phyloP scores from a whole-genome alignment of 2,797 vertebrate species.

The Pseudochirops cupreus region DNA sequence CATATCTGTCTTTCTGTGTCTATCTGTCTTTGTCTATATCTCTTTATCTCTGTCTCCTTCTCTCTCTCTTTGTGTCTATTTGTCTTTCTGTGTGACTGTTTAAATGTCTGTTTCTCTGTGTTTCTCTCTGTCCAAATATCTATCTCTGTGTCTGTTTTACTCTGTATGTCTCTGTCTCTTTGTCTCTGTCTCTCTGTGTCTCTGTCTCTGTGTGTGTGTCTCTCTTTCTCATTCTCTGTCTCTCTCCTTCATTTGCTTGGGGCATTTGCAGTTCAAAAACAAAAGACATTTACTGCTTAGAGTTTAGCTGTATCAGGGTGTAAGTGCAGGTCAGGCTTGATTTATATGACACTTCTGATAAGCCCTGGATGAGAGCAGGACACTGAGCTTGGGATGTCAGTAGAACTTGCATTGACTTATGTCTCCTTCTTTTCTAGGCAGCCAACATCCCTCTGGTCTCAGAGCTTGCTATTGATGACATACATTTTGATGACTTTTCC shows the following conservation, averaged over 20 bases:
- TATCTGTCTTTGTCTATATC: too few species aligned
- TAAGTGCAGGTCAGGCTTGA: conserved; percentile 72
- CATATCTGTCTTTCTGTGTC: too few species aligned
- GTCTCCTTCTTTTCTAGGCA: conserved; percentile 89
- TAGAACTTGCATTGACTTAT: conserved; percentile 76
- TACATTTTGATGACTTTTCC: conserved; percentile 99
- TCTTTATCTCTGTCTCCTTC: too few species aligned
- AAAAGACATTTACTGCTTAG: conserved; percentile 74
- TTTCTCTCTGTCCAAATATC: background rate
- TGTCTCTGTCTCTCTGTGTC: background rate
- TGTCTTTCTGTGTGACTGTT: too few species aligned
- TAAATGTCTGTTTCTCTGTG: too few species aligned
- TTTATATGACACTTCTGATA: conserved; percentile 67
- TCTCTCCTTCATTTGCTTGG: conserved; percentile 62
- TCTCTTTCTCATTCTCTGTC: background rate
- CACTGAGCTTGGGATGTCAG: conserved; percentile 77
- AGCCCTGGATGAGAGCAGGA: conserved; percentile 66
- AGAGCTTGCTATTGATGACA: conserved; percentile 95
- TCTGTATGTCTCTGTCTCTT: background rate
- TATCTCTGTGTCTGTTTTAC: background rate
- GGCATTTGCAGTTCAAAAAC: conserved; percentile 69
- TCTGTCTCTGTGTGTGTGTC: background rate
- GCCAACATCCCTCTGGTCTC: conserved; percentile 97
- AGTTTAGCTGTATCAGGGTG: conserved; percentile 71
- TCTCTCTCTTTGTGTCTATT: too few species aligned